These are phyloP conservation scores for Hozukius guyotensis DNA, from an alignment of 2,797 vertebrate genomes.

Conservation along the genomic window DNA sequence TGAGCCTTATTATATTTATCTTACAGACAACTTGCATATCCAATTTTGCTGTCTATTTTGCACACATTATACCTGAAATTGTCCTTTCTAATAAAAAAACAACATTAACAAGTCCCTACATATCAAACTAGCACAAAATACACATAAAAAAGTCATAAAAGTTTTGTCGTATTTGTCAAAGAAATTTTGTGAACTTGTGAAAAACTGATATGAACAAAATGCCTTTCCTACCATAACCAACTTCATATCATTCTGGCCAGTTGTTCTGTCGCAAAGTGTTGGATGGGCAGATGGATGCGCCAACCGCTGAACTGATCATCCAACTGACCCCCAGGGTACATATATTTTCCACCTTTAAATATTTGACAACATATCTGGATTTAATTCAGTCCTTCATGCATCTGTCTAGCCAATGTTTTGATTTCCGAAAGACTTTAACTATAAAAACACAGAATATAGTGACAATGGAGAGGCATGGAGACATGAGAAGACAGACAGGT, in stretches of 20 bases:
- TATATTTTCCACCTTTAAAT: background rate
- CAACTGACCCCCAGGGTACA: background rate
- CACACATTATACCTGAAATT: background rate
- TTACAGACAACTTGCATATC: background rate
- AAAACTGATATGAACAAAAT: background rate
- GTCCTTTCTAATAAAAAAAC: background rate
- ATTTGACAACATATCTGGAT: background rate
- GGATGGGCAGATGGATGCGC: background rate
- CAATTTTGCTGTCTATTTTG: background rate
- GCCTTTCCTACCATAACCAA: background rate
- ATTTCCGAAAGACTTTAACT: slow-evolving; percentile 6
- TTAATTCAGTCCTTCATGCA: background rate
- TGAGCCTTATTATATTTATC: background rate
- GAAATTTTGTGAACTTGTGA: background rate
- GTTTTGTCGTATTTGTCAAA: background rate
- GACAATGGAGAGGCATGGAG: slow-evolving; percentile 1
- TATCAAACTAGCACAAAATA: background rate
- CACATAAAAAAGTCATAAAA: background rate
- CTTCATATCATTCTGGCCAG: background rate
- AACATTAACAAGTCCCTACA: background rate
- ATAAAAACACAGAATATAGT: slow-evolving; percentile 8
- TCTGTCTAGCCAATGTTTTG: background rate
- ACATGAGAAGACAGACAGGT: slow-evolving; percentile 20
- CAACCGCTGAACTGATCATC: background rate
- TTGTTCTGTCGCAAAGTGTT: background rate